Conservation (phyloP, 64 coral and sea anemone genomes). For the Actinia equina region DNA sequence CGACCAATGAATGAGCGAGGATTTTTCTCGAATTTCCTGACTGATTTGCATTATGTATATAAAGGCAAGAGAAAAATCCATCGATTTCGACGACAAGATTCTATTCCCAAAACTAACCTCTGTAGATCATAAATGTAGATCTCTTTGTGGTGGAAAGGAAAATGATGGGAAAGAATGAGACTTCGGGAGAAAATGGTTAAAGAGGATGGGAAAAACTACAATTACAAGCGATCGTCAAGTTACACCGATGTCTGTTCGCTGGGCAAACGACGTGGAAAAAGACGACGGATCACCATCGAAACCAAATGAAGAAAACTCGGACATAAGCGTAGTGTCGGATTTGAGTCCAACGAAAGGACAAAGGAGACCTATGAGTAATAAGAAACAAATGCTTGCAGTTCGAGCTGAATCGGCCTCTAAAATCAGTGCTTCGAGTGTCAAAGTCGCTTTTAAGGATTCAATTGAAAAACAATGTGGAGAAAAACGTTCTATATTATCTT, state of each 20-base stretch:
- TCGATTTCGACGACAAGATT: not conserved
- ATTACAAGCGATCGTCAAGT: not conserved
- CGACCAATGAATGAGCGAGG: constrained; percentile 5
- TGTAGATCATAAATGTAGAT: not conserved
- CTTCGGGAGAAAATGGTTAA: not conserved
- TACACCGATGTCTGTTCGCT: constrained; percentile 12
- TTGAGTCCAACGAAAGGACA: not conserved
- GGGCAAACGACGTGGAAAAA: constrained; percentile 21
- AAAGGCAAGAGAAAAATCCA: not conserved
- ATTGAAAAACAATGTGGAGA: constrained; percentile 18
- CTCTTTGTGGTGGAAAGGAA: not conserved
- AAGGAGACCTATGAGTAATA: not conserved
- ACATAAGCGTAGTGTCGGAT: not conserved
- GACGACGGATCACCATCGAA: not conserved
- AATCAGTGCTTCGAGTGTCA: constrained; percentile 84
- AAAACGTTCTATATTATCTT: not conserved
- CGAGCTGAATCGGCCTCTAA: constrained; percentile 40
- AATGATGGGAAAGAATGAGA: not conserved
- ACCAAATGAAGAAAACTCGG: not conserved
- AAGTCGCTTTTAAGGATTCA: constrained; percentile 77
- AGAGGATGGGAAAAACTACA: not conserved
- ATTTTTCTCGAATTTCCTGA: not conserved
- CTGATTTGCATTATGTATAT: not conserved
- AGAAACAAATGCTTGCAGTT: not conserved
- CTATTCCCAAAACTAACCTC: not conserved